Base-by-base conservation (phyloP, 2,113 vertebrate species). In the Phasianus colchicus region DNA sequence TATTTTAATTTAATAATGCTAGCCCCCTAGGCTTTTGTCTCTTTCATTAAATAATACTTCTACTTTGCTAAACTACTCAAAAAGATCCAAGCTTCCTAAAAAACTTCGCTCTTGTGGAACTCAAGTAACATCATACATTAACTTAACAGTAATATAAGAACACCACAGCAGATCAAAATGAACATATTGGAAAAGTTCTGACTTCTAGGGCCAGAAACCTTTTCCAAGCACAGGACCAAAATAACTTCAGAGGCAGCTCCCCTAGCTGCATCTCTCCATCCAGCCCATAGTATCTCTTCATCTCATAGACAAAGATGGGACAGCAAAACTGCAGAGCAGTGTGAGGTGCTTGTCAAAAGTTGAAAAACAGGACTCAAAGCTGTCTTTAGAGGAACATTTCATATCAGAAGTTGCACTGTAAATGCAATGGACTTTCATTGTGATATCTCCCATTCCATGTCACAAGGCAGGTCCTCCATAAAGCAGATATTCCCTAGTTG, bases 361-460 rank as follows among this genome's bases (percentile, higher is more conserved):
- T 43, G 61, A 81, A 27, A 48, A 8, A 61, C 11, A 19, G 30
- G 47, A 45, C 30, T 72, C 60, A n/a, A 66, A 86, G 25, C 43
- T 71, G 20, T 47, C 38, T 75, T 65, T 52, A 52, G n/a, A 76
- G 10, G 38, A 76, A 70, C 5, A 17, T 27, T 32, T 42, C n/a
- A 5, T 27, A 32, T 20, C 29, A 64, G 45, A 71, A 19, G 4
- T 40, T 40, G 21, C 40, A 10, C 10, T 52, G 8, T 20, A 77
- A 87, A 82, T 87, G 11, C 55, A 76, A n/a, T 8, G 9, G 17
- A 76, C 13, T 76, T 75, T 38, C 58, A 15, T 11, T 9, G 13
- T 3, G 10, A 71, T 36, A 43, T 29, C 2, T 27, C 32, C 14
- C 10, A 15, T 67, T 72, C 15, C 2, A 0, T 0, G 0, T 13